phyloP scores from a whole-genome alignment of 2,113 vertebrate species.

The Vanacampus margaritifer region DNA sequence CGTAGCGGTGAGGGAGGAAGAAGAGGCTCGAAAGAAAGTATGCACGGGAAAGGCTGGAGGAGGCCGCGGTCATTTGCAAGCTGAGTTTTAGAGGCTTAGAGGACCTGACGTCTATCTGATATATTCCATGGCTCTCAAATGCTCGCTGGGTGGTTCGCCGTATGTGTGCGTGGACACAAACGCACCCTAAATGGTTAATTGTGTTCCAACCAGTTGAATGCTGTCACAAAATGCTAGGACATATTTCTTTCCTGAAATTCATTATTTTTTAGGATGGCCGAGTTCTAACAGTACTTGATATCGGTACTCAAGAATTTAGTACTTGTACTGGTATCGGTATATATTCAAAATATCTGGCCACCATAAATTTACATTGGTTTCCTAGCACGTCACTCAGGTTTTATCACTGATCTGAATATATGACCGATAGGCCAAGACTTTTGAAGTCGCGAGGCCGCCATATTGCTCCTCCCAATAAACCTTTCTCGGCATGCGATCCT shows the following conservation, averaged over 20 bases:
- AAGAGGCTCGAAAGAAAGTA: slow-evolving; percentile 39
- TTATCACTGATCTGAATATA: no score
- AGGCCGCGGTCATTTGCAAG: slow-evolving; percentile 71
- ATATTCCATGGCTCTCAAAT: slow-evolving; percentile 53
- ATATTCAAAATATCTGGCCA: not conserved
- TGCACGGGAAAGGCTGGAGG: slow-evolving; percentile 60
- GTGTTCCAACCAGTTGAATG: not conserved
- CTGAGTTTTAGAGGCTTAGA: slow-evolving; percentile 69
- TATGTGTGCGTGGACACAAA: not conserved
- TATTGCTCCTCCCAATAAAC: no score
- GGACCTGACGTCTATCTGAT: slow-evolving; percentile 72
- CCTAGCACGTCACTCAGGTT: no score
- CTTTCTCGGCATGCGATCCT: no score
- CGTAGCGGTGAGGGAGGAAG: slow-evolving; percentile 33
- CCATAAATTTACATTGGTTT: not conserved
- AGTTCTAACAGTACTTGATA: no score
- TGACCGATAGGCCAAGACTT: no score
- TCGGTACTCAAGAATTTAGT: no score
- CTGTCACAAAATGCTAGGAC: not conserved
- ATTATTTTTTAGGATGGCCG: no score
- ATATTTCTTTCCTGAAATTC: not conserved
- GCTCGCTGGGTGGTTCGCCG: slow-evolving; percentile 37
- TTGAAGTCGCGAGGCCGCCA: no score
- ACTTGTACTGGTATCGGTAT: no score
- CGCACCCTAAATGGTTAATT: not conserved